These are phyloP conservation scores for Coremacera marginata DNA, from an alignment of 2,888 invertebrate genomes.

Conservation along the genomic window DNA sequence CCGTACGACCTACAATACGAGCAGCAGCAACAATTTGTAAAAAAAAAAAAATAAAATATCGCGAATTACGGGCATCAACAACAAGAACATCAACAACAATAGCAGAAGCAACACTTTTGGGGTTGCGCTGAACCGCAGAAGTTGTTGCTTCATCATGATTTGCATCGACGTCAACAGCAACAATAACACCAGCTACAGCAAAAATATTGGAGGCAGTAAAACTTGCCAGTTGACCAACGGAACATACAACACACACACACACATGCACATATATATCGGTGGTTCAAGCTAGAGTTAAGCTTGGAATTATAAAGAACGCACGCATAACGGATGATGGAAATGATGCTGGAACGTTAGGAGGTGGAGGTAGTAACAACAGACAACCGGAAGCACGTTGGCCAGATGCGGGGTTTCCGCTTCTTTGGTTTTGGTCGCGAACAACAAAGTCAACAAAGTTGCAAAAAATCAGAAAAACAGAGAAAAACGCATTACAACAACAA, in stretches of 20 bases:
- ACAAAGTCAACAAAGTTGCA: conserved; percentile 24
- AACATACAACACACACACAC: conserved; percentile 9
- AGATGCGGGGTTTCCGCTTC: conserved; percentile 64
- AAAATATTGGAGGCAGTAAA: conserved; percentile 12
- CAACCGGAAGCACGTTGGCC: conserved; percentile 61
- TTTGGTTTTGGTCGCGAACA: conserved; percentile 37
- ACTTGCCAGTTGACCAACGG: background rate
- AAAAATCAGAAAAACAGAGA: conserved; percentile 14
- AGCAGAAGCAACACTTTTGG: conserved; percentile 50
- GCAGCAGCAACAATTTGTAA: conserved; percentile 21
- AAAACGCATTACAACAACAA: background rate
- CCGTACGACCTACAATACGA: conserved; percentile 44
- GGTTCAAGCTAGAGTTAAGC: background rate
- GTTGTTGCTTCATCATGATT: conserved; percentile 45
- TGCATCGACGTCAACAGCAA: conserved; percentile 16
- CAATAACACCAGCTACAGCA: conserved; percentile 21
- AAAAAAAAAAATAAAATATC: conserved; percentile 52
- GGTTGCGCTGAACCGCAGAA: conserved; percentile 55
- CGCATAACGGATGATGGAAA: background rate
- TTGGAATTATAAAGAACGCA: background rate
- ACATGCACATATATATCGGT: background rate
- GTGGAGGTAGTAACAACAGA: background rate
- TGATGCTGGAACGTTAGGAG: background rate
- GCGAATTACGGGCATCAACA: conserved; percentile 53
- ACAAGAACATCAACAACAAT: conserved; percentile 30